Conservation (phyloP, 1,140 invertebrate genomes). For the Helicoverpa armigera region DNA sequence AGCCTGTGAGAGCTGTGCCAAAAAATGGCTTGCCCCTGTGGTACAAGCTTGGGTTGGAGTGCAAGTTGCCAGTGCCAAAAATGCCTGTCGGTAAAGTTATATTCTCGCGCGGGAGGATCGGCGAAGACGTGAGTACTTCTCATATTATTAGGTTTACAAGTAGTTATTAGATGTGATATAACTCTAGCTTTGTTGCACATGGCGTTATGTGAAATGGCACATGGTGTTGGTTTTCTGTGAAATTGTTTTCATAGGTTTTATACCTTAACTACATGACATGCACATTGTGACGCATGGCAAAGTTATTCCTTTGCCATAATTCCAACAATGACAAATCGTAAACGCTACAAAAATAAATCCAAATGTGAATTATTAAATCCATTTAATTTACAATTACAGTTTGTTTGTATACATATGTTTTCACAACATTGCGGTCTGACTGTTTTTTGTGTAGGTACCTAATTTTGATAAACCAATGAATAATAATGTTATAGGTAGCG, state of each 20-base stretch:
- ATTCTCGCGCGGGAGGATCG: constrained; percentile 82
- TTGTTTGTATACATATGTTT: no score
- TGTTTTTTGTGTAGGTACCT: no score
- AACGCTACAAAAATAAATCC: no score
- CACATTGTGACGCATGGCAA: no score
- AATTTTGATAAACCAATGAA: no score
- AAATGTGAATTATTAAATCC: background rate
- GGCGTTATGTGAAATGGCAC: no score
- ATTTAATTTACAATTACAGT: no score
- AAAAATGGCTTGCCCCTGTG: constrained; percentile 82
- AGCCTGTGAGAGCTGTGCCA: constrained; percentile 78
- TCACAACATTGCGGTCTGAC: no score
- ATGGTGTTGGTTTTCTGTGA: background rate
- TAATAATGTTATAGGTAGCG: background rate
- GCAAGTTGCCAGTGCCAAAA: constrained; percentile 81
- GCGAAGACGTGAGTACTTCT: constrained; percentile 78
- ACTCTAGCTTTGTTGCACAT: background rate
- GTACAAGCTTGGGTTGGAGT: constrained; percentile 78
- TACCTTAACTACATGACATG: no score
- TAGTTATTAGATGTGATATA: background rate
- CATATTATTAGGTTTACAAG: background rate
- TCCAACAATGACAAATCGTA: no score
- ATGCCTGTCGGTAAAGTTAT: constrained; percentile 78
- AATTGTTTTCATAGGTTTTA: background rate
- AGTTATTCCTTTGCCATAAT: no score